phyloP scores from a whole-genome alignment of 2,888 invertebrate species.

The Himalopsyche kuldschensis region DNA sequence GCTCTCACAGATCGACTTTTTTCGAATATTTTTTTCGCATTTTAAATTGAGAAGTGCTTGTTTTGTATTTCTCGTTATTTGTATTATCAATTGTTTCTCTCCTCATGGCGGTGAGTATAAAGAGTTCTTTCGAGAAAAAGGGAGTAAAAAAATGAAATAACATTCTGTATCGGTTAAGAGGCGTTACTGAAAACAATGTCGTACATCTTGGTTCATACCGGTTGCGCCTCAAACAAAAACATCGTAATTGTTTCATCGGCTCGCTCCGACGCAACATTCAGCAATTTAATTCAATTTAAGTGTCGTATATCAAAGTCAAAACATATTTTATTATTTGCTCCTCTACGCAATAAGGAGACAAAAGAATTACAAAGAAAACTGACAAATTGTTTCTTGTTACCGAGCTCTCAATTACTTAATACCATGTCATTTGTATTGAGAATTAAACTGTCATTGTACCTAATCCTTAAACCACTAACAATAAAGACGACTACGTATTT shows the following conservation, averaged over 20 bases:
- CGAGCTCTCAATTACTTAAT: background rate
- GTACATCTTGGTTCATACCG: background rate
- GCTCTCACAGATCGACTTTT: too few species aligned
- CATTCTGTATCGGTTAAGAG: too few species aligned
- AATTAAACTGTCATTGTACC: background rate
- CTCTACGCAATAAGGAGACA: background rate
- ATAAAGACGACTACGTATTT: too few species aligned
- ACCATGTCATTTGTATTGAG: background rate
- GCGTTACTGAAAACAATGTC: background rate
- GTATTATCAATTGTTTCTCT: too few species aligned
- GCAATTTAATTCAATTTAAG: background rate
- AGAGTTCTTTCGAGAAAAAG: too few species aligned
- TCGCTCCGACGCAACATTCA: background rate
- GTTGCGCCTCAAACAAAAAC: background rate
- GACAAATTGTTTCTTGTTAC: background rate
- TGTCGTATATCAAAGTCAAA: background rate
- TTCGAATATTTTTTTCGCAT: too few species aligned
- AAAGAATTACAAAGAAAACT: background rate
- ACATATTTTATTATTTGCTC: background rate
- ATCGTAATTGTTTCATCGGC: background rate
- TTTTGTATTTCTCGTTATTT: too few species aligned
- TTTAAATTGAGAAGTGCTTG: too few species aligned
- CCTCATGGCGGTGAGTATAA: too few species aligned
- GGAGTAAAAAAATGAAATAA: too few species aligned
- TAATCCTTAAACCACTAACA: too few species aligned